Base-by-base conservation (phyloP, 1,140 invertebrate species). In the Plectus sambesii region DNA sequence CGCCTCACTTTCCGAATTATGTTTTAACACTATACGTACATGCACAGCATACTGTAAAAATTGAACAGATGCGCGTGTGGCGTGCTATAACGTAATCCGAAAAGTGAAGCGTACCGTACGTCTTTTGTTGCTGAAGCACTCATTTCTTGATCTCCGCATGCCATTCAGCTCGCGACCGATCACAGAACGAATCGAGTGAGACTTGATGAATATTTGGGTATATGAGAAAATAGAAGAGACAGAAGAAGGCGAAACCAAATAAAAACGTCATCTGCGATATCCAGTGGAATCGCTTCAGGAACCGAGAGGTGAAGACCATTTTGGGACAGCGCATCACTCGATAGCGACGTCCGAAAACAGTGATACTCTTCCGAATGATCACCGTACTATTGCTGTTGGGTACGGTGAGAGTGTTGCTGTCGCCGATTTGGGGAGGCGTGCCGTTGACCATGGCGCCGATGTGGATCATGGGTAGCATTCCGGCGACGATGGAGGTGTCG, bases 251-350 rank as follows among this genome's bases (percentile, higher is more conserved):
- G 37, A 66, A 66, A 30, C 62, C 61, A 43, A 68, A 66, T 53
- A 66, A 66, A 47, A 66, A 66, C 5, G 50, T 30, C 66, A 66
- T 68, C 64, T 66, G 63, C 8, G 59, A 49, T n/a, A 65, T 54
- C 61, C 66, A 66, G 47, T 68, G 66, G 48, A 66, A 66, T 33
- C 66, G 56, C 12, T 56, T 52, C 51, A 68, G 49, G 36, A 60
- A 60, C 19, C 49, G 42, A 15, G 39, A 23, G n/a, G 62, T 56
- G 33, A 66, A 63, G 25, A 62, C 26, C 6, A 56, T 9, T 24
- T 53, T 8, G 17, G 30, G 30, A 53, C 20, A 47, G 42, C 20
- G 27, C 40, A 17, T 45, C 41, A 25, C 51, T 51, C 48, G 47
- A 51, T 46, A 12, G 49, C 48, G 19, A 49, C 49, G 12, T 49